These are phyloP conservation scores for Plectrocnemia conspersa DNA, from an alignment of 1,140 invertebrate species.

Conservation along the genomic window DNA sequence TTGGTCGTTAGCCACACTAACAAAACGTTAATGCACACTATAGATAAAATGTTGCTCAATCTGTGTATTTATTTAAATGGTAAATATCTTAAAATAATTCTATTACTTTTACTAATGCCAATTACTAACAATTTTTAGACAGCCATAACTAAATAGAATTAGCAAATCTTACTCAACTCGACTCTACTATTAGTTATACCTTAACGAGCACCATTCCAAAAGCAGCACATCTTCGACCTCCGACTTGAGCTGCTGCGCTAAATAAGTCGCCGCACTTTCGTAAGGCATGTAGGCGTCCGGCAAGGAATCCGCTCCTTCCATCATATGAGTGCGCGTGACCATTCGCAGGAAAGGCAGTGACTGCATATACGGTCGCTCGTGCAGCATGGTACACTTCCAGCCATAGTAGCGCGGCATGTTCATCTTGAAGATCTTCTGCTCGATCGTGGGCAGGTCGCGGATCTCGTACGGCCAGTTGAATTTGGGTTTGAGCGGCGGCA, in stretches of 20 bases:
- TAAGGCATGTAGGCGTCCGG: constrained; percentile 54
- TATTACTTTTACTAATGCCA: no score
- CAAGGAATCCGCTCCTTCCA: constrained; percentile 48
- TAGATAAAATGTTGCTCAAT: no score
- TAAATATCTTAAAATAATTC: no score
- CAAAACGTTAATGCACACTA: no score
- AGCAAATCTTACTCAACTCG: no score
- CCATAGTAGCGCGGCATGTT: constrained; percentile 79
- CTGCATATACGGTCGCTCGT: constrained; percentile 62
- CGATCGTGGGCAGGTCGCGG: constrained; percentile 61
- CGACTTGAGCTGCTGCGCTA: constrained; percentile 49
- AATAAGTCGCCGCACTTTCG: constrained; percentile 44
- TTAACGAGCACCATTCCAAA: constrained; percentile 56
- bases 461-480: constrained; percentile 55
- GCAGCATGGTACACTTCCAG: constrained; percentile 59
- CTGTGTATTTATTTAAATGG: no score
- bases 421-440: constrained; percentile 76
- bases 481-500: constrained; percentile 3
- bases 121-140: no score
- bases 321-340: constrained; percentile 65
- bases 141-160: no score
- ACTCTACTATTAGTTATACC: no score
- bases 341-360: constrained; percentile 61
- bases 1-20: no score
- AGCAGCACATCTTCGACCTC: constrained; percentile 57